A percentile compares a stretch with the other conserved stretches of the same genome.
phyloP scores from a whole-genome alignment of 2,888 invertebrate genomes.

The Tipula confusa region DNA sequence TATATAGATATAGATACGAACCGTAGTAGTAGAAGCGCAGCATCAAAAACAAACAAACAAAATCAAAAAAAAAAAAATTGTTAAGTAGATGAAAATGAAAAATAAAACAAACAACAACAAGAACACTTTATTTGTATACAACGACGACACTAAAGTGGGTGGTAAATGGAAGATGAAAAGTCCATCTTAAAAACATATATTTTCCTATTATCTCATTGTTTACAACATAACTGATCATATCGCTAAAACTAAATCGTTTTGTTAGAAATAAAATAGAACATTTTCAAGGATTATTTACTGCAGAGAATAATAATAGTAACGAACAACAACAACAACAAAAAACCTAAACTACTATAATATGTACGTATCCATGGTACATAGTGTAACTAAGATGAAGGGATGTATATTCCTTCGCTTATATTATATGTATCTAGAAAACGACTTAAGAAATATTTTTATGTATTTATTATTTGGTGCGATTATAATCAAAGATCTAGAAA shows the following conservation, averaged over 20 bases:
- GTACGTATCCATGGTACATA: not conserved
- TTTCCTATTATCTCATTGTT: slow-evolving; percentile 30
- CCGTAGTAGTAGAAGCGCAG: not conserved
- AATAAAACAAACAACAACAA: not conserved
- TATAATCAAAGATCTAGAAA: not conserved
- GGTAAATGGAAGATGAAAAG: not conserved
- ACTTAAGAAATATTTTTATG: not conserved
- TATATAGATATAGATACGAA: not conserved
- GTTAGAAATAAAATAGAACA: slow-evolving; percentile 29
- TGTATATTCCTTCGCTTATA: not conserved
- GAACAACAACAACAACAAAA: not conserved
- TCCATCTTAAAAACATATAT: slow-evolving; percentile 30
- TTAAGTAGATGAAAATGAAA: slow-evolving; percentile 30
- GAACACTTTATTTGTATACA: not conserved
- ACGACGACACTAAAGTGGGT: not conserved
- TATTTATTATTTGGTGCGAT: not conserved
- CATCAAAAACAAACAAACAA: not conserved
- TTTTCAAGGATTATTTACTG: slow-evolving; percentile 30
- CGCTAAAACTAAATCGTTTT: slow-evolving; percentile 30
- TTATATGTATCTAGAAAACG: not conserved
- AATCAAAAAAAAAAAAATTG: not conserved
- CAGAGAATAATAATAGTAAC: not conserved
- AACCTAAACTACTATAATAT: not conserved
- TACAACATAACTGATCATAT: slow-evolving; percentile 30
- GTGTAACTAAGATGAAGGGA: not conserved